A percentile compares a stretch with the other conserved stretches of the same genome.
Evolutionary conservation across 2,113 vertebrate species (phyloP).

Genomic region (Bettongia penicillata): DNA sequence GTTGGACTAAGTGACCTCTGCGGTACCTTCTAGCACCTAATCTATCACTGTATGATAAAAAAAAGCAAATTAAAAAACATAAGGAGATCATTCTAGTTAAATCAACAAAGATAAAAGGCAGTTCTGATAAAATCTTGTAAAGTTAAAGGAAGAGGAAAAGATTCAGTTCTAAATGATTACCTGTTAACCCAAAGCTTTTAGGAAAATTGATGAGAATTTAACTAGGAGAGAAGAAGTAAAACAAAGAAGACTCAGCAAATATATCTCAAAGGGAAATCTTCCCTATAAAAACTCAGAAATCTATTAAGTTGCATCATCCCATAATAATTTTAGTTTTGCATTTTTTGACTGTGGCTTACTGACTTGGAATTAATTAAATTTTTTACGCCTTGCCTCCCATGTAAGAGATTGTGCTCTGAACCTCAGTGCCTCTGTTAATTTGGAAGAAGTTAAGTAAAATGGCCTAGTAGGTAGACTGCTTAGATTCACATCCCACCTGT

Average conservation of each 20-base stretch:
- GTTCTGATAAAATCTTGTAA: neutral
- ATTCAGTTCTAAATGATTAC: neutral
- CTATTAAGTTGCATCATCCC: neutral
- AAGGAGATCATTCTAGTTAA: neutral
- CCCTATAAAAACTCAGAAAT: neutral
- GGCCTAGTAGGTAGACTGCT: neutral
- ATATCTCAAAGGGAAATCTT: neutral
- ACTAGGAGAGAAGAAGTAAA: neutral
- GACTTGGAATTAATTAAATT: too few relatives aligned
- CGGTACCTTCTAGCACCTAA: neutral
- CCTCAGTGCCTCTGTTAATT: neutral
- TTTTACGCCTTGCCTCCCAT: neutral
- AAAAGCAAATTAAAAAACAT: too few relatives aligned
- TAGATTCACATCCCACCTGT: neutral
- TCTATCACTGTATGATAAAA: neutral
- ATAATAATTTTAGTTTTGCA: neutral
- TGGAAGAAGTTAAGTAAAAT: neutral
- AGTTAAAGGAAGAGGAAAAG: neutral
- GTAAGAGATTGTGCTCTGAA: neutral
- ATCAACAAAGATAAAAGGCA: neutral
- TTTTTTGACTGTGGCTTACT: too few relatives aligned
- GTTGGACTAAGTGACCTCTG: neutral
- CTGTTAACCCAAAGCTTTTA: neutral
- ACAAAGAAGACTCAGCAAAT: too few relatives aligned
- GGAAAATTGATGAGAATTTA: neutral